Percentiles rank a stretch among this genome's conserved stretches.
Conservation (phyloP, 23 tunicate genomes). For the Ciona savignyi region DNA sequence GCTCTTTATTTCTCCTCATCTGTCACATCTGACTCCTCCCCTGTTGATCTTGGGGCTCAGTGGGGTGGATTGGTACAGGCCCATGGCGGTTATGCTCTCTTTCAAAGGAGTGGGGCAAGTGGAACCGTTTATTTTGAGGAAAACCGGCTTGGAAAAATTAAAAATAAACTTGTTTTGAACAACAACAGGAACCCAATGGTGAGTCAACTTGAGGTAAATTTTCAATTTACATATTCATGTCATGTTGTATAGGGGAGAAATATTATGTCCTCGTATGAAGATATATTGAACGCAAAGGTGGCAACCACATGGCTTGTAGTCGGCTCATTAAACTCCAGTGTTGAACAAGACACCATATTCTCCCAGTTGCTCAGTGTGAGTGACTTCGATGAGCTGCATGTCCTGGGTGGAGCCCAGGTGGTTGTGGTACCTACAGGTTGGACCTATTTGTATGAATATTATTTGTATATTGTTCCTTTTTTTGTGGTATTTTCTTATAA, state of each 20-base stretch:
- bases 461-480: too few relatives aligned
- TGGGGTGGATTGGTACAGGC: slow-evolving; percentile 14
- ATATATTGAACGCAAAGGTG: slow-evolving; percentile 10
- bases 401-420: slow-evolving; percentile 9
- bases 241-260: too few relatives aligned
- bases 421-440: slow-evolving; percentile 6
- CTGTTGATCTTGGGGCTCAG: neutral
- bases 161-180: neutral
- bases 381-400: slow-evolving; percentile 10
- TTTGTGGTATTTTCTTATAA: too few relatives aligned
- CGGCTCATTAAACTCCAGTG: slow-evolving; percentile 1
- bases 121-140: slow-evolving; percentile 19
- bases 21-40: neutral
- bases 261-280: too few relatives aligned
- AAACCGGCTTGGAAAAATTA: neutral
- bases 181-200: neutral
- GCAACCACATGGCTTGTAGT: slow-evolving; percentile 13
- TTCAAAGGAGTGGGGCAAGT: slow-evolving; percentile 7
- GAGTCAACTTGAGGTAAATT: too few relatives aligned
- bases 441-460: too few relatives aligned
- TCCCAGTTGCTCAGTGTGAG: neutral
- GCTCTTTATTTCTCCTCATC: slow-evolving; percentile 10
- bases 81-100: slow-evolving; percentile 7
- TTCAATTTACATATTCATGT: too few relatives aligned
- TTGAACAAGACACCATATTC: neutral